Evolutionary conservation across 2,888 invertebrate species (phyloP).

Genomic region (Tachina lurida): DNA sequence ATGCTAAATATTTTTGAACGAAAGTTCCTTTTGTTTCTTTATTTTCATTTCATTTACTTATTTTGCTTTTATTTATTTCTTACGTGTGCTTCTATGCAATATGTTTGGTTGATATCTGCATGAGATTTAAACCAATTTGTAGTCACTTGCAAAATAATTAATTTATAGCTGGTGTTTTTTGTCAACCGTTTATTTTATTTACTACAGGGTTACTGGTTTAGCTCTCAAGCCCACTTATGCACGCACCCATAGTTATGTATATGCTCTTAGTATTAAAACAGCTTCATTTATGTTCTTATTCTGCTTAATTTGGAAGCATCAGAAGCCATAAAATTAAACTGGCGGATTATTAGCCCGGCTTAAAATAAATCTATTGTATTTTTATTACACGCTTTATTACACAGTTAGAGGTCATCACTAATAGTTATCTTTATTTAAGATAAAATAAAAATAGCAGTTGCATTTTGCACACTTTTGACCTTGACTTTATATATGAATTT

Average conservation of each 20-base stretch:
- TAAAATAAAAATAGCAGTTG: constrained; percentile 4
- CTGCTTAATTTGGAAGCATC: neutral
- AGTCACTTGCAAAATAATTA: too few species aligned
- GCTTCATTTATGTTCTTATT: neutral
- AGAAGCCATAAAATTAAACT: constrained; percentile 49
- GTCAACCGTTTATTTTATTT: too few species aligned
- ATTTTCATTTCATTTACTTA: too few species aligned
- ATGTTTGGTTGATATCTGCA: too few species aligned
- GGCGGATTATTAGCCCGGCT: constrained; percentile 36
- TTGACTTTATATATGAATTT: constrained; percentile 55
- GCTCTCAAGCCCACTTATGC: neutral
- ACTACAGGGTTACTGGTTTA: constrained; percentile 24
- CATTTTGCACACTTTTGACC: constrained; percentile 57
- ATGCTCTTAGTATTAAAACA: neutral
- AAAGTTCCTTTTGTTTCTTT: too few species aligned
- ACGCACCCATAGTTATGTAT: neutral
- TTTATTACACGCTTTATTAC: neutral
- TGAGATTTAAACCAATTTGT: too few species aligned
- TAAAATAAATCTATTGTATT: neutral
- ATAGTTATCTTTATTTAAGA: neutral
- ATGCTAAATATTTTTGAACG: too few species aligned
- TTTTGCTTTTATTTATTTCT: too few species aligned
- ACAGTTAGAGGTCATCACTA: constrained; percentile 37
- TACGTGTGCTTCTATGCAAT: too few species aligned
- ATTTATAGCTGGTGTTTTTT: too few species aligned